These are phyloP conservation scores for Struthio camelus DNA, from an alignment of 2,113 vertebrate species.

Conservation along the genomic window DNA sequence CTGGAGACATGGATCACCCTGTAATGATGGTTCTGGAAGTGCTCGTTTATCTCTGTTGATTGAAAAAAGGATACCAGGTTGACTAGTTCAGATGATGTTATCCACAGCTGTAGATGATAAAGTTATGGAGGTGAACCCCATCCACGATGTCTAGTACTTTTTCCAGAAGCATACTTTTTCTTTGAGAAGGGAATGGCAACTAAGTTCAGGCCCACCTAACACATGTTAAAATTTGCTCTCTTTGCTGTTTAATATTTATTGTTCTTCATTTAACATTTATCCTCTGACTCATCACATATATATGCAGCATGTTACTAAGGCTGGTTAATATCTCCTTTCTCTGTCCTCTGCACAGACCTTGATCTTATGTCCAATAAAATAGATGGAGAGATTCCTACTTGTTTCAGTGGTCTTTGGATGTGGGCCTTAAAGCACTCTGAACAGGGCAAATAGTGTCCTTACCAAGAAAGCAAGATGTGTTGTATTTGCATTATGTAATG, in stretches of 20 bases:
- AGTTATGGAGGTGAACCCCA: neutral
- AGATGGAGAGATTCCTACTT: neutral
- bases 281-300: neutral
- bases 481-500: neutral
- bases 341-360: neutral
- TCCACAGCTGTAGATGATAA: neutral
- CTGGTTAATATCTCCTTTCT: neutral
- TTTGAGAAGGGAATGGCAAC: neutral
- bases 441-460: neutral
- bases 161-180: neutral
- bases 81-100: neutral
- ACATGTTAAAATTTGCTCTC: neutral
- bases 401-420: neutral
- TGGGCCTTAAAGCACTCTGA: neutral
- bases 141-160: neutral
- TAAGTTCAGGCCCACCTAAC: neutral
- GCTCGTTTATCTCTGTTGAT: rapidly evolving
- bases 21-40: neutral
- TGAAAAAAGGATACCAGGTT: neutral
- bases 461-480: neutral
- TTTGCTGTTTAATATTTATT: neutral
- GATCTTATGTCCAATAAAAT: neutral
- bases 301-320: neutral
- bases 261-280: neutral
- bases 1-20: neutral